A percentile compares a stretch with the other conserved stretches of the same genome.
Conservation (phyloP, 2,888 invertebrate species). For the Ophioninae sp. region DNA sequence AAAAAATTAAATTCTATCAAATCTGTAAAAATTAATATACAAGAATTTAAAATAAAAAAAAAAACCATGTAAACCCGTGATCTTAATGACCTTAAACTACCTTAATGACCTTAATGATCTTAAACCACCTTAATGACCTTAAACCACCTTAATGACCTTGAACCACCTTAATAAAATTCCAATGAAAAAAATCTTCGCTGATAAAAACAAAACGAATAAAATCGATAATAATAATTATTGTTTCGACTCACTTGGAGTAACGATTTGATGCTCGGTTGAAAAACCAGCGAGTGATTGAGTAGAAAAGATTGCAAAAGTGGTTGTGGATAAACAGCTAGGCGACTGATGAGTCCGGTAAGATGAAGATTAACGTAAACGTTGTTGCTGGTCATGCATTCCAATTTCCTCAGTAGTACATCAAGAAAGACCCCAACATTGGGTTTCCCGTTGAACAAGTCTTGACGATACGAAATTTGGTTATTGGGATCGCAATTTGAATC, state of each 20-base stretch:
- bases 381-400: constrained; percentile 92
- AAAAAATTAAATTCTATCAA: too few species aligned
- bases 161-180: too few species aligned
- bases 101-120: too few species aligned
- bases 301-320: constrained; percentile 93
- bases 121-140: too few species aligned
- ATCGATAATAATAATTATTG: neutral
- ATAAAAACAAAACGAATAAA: too few species aligned
- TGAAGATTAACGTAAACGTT: constrained; percentile 93
- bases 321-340: constrained; percentile 93
- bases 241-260: constrained; percentile 89
- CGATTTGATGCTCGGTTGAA: constrained; percentile 95
- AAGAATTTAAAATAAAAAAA: too few species aligned
- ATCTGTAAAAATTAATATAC: too few species aligned
- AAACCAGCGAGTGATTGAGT: constrained; percentile 91
- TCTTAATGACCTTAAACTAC: too few species aligned
- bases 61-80: too few species aligned
- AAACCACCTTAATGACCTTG: too few species aligned
- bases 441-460: constrained; percentile 75
- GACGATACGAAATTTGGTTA: constrained; percentile 53
- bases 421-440: constrained; percentile 84
- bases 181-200: too few species aligned
- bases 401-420: constrained; percentile 89
- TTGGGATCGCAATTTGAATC: constrained; percentile 31
- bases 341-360: constrained; percentile 92